Evolutionary conservation across 2,797 vertebrate genomes (phyloP), one percentile per base, ranked within the genome.

Genomic region (Cuculus canorus): DNA sequence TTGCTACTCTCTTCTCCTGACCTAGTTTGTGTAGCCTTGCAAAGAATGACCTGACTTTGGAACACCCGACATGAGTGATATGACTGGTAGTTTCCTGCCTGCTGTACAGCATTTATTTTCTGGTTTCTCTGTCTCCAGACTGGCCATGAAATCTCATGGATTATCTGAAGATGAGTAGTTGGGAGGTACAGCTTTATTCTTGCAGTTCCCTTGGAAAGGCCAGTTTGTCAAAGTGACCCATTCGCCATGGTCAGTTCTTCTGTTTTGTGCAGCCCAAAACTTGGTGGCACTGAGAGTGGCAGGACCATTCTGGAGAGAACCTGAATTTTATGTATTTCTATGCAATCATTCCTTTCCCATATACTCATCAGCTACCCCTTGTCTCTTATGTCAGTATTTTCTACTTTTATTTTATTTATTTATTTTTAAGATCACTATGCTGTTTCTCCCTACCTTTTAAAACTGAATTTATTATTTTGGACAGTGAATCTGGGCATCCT

Each of bases 211-310:
- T 48, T 85, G 54, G 54, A 48, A 56, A 70, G 63, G 25, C 57
- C 73, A 16, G 14, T 54, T 79, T 79, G 23, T 43, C 13, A 3
- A 33, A 78, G n/a, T 0, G 0, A 18, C n/a, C 47, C 4, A 0
- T 64, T 78, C 64, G 21, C 25, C 2, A 0, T 65, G 45, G 14
- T 64, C 56, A n/a, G 16, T 68, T 81, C 33, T 60, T 82, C 30
- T 22, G 16, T 30, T 64, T 54, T 56, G 22, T 69, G 41, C 17
- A 39, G 45, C 72, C 19, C 56, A 53, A 47, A 25, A 28, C 30
- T 50, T 57, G 17, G 30, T 82, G 47, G 28, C 32, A 60, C 61
- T 39, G 28, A 19, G 30, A 61, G 33, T 37, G 32, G 30, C 48
- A 56, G 30, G 17, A 68, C 53, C 1, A 1, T 82, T 64, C 27